Evolutionary conservation across 2,113 vertebrate genomes (phyloP), one percentile per base, ranked within the genome.

Genomic region (Acrocephalus kingi): DNA sequence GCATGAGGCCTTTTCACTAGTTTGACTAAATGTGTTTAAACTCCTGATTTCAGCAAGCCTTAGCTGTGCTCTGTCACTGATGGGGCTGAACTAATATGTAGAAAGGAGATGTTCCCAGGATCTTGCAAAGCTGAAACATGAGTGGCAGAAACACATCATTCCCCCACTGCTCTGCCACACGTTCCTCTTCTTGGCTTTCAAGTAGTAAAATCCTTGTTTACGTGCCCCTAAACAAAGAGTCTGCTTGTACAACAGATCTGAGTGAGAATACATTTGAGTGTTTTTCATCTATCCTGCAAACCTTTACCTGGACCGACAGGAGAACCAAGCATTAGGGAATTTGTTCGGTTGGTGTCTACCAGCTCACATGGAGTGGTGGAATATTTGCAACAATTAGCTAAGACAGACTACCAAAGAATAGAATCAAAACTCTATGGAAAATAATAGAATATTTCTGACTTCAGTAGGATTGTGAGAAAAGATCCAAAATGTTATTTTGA

Each of bases 321-420:
- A 59, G 74, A 89, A 10, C 7, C 51, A 69, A 22, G 7, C 0
- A 0, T 3, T 43, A 41, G 63, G 3, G 31, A 24, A 13, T 48
- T 85, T 80, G 27, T 52, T 83, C 10, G 9, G 7, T 25, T 13
- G 9, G 23, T n/a, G 21, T 72, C 74, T 63, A 18, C 25, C 45
- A 67, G 5, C 31, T 75, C 30, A n/a, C 6, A 1, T 8, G 23
- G 41, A 82, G 14, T 45, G 73, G 37, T 72, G 31, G 49, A 82
- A 28, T 19, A 76, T 27, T 59, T 33, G 18, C 37, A 69, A 76
- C 4, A 52, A 45, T 31, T 73, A 54, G 35, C 14, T 37, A 62
- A 76, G 13, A 1, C 71, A 77, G 48, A 61, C 9, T 51, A 61
- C 2, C 11, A 37, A 85, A 83, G 8, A 81, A 46, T 28, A 56